Percentiles rank a stretch among this genome's conserved stretches.
These are phyloP conservation scores for Hydraecia micacea DNA, from an alignment of 2,888 invertebrate genomes.

Conservation along the genomic window DNA sequence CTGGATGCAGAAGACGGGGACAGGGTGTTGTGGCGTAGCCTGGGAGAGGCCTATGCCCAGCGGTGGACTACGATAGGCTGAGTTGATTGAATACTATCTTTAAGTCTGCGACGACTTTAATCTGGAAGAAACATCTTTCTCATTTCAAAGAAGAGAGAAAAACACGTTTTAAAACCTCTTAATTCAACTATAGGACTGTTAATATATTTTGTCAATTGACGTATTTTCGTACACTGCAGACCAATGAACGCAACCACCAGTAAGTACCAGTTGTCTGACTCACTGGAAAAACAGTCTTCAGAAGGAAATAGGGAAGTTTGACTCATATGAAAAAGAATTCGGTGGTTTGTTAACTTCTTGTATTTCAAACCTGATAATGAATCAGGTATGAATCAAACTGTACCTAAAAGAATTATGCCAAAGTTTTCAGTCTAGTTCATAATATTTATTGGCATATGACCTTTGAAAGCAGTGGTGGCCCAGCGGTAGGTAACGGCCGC, in stretches of 20 bases:
- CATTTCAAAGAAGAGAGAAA: background rate
- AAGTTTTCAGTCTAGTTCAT: background rate
- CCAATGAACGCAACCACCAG: too few species aligned
- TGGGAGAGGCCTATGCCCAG: background rate
- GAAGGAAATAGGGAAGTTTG: background rate
- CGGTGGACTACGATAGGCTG: background rate
- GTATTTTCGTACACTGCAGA: background rate
- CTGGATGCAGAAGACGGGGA: too few species aligned
- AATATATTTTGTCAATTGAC: background rate
- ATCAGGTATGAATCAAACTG: background rate
- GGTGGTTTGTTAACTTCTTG: background rate
- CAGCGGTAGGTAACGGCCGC: background rate
- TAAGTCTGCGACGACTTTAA: background rate
- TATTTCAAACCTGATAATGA: background rate
- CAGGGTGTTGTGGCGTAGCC: background rate
- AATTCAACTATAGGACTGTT: too few species aligned
- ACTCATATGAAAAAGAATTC: slow-evolving; percentile 11
- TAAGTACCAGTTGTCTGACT: background rate
- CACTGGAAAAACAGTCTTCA: slow-evolving; percentile 1
- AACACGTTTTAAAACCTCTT: background rate
- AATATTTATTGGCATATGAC: background rate
- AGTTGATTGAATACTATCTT: background rate
- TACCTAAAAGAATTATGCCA: background rate
- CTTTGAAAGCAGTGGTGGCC: background rate
- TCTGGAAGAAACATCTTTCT: background rate